Percentiles rank a stretch among this genome's conserved stretches.
phyloP scores from a whole-genome alignment of 2,113 vertebrate species.

The Haemorhous mexicanus region DNA sequence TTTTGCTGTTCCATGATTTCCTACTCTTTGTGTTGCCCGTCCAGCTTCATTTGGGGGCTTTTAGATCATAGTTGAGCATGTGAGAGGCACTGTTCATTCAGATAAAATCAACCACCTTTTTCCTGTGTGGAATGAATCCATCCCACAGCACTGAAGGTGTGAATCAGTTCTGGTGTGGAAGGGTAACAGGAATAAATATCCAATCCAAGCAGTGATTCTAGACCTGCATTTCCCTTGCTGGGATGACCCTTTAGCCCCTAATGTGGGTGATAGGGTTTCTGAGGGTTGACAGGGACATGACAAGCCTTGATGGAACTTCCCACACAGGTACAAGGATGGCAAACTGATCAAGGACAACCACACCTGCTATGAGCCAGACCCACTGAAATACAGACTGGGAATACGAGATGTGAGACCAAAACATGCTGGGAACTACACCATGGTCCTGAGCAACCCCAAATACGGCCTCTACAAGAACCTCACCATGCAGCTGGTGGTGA shows the following conservation, averaged over 20 bases:
- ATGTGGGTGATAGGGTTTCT: neutral
- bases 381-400: constrained; percentile 67
- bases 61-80: neutral
- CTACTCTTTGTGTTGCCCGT: neutral
- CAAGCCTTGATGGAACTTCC: neutral
- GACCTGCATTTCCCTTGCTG: neutral
- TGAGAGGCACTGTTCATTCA: neutral
- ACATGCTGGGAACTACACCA: constrained; percentile 82
- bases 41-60: neutral
- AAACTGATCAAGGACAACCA: constrained; percentile 75
- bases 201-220: neutral
- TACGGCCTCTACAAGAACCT: constrained; percentile 75
- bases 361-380: constrained; percentile 73
- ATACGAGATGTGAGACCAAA: constrained; percentile 77
- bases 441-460: constrained; percentile 73
- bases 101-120: neutral
- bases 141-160: neutral
- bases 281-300: neutral
- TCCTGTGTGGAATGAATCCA: neutral
- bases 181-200: neutral
- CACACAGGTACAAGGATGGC: constrained; percentile 85
- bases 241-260: neutral
- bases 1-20: neutral
- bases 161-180: neutral
- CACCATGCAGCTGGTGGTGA: constrained; percentile 80